phyloP scores from a whole-genome alignment of 1,140 invertebrate genomes.

The Orius laevigatus region DNA sequence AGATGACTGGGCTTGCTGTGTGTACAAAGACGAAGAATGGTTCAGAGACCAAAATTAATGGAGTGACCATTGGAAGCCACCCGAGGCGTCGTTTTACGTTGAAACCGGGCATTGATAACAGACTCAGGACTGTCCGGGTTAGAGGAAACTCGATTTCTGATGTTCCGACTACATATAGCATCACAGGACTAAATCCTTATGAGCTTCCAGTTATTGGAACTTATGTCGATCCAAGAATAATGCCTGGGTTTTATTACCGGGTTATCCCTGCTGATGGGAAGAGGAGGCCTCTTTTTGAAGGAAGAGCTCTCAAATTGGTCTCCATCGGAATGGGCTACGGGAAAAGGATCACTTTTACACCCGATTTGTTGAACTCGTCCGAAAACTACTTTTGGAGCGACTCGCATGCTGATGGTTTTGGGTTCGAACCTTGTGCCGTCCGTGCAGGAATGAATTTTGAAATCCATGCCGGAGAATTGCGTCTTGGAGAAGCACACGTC shows the following conservation, averaged over 20 bases:
- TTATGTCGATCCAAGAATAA: slow-evolving; percentile 51
- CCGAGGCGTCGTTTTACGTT: slow-evolving; percentile 38
- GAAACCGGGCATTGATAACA: slow-evolving; percentile 40
- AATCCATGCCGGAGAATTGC: slow-evolving; percentile 37
- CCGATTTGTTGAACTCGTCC: slow-evolving; percentile 40
- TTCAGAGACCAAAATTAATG: slow-evolving; percentile 34
- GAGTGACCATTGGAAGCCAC: slow-evolving; percentile 38
- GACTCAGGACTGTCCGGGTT: slow-evolving; percentile 39
- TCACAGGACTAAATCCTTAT: slow-evolving; percentile 46
- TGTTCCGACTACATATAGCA: slow-evolving; percentile 46
- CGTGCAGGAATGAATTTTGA: slow-evolving; percentile 44
- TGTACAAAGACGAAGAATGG: slow-evolving; percentile 30
- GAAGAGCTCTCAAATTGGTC: slow-evolving; percentile 39
- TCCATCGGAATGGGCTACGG: slow-evolving; percentile 61
- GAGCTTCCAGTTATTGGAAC: slow-evolving; percentile 61
- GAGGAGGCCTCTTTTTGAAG: slow-evolving; percentile 40
- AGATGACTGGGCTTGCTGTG: slow-evolving; percentile 36
- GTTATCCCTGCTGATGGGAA: slow-evolving; percentile 43
- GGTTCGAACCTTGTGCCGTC: slow-evolving; percentile 48
- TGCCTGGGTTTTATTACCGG: slow-evolving; percentile 54
- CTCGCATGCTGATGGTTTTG: slow-evolving; percentile 50
- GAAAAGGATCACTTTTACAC: slow-evolving; percentile 54
- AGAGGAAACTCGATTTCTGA: slow-evolving; percentile 40
- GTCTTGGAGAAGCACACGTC: slow-evolving; percentile 41
- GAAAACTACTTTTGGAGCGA: slow-evolving; percentile 66